Percentiles rank a stretch among this genome's conserved stretches.
phyloP scores from a whole-genome alignment of 1,140 invertebrate species.

The Cydia pomonella region DNA sequence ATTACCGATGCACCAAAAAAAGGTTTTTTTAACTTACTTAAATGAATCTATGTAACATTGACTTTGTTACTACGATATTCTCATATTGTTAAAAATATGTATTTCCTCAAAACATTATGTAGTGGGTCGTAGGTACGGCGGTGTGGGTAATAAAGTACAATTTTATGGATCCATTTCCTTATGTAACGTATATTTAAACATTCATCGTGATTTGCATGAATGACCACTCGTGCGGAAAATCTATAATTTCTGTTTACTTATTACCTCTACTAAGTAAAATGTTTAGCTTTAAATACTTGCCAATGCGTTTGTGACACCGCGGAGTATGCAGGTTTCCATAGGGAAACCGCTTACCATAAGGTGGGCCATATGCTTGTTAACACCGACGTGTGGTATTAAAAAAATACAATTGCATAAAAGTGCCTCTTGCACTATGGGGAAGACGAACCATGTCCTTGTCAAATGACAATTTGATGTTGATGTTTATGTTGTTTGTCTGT shows the following conservation, averaged over 20 bases:
- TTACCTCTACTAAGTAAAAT: no score
- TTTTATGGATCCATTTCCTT: conserved; percentile 13
- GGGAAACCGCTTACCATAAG: no score
- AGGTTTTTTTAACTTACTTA: no score
- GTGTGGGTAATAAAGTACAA: neutral
- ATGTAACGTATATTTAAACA: neutral
- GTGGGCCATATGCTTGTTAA: no score
- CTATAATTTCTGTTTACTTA: neutral
- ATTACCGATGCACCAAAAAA: no score
- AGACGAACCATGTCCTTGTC: neutral
- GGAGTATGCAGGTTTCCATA: no score
- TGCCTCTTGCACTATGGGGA: neutral
- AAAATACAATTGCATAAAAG: no score
- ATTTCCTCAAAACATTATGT: neutral
- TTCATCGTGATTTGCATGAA: neutral
- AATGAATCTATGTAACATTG: no score
- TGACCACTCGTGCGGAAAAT: neutral
- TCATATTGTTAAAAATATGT: neutral
- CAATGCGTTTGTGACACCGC: no score
- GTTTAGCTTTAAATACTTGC: no score
- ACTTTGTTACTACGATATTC: no score
- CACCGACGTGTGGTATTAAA: no score
- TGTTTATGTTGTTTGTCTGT: neutral
- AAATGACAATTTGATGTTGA: conserved; percentile 1
- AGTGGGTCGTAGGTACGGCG: neutral